Evolutionary conservation across 2,113 vertebrate species (phyloP).

Genomic region (Vanacampus margaritifer): DNA sequence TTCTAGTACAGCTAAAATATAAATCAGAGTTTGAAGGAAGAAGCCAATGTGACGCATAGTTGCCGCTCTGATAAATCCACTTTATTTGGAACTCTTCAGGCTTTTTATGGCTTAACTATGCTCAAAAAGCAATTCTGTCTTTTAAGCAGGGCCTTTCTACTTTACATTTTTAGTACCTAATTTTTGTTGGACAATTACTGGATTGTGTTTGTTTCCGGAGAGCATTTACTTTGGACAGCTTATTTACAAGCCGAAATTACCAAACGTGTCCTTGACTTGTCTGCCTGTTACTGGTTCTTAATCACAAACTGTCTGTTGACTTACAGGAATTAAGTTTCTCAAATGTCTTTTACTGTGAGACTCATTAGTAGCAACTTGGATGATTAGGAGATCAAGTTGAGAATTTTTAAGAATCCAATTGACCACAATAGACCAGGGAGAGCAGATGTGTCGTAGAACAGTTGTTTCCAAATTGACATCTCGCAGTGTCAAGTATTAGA

Average conservation of each 20-base stretch:
- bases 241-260: not conserved
- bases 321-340: not conserved
- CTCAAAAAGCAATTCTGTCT: not conserved
- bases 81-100: not conserved
- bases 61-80: slow-evolving; percentile 25
- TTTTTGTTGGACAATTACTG: not conserved
- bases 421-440: not conserved
- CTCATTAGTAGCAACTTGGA: not conserved
- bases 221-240: not conserved
- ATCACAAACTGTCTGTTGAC: not conserved
- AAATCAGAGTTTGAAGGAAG: not conserved
- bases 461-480: not conserved
- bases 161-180: not conserved
- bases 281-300: not conserved
- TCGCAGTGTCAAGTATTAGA: slow-evolving; percentile 8
- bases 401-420: not conserved
- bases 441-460: not conserved
- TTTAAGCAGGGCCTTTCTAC: slow-evolving; percentile 8
- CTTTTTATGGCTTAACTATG: slow-evolving; percentile 8
- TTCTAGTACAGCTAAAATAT: slow-evolving; percentile 20
- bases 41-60: slow-evolving; percentile 8
- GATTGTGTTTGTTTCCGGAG: not conserved
- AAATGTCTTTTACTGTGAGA: not conserved
- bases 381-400: not conserved
- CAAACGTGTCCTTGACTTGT: not conserved